These are phyloP conservation scores for Rhizomys pruinosus DNA, from an alignment of 2,113 vertebrate genomes.

Conservation along the genomic window DNA sequence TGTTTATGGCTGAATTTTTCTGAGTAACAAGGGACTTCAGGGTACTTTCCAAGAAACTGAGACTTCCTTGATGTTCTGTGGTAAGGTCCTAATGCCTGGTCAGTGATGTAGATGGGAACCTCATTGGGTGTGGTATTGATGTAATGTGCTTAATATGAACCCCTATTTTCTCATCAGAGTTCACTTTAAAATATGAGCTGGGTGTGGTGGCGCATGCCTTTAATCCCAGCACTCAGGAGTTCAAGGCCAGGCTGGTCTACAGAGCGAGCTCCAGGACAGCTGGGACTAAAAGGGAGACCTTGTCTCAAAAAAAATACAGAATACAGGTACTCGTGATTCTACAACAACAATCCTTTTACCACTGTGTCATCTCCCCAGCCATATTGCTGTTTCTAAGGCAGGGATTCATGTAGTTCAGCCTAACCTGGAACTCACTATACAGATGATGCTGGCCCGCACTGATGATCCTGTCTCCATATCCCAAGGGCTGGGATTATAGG, in stretches of 20 bases:
- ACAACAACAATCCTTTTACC: not conserved
- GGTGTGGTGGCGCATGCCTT: no score
- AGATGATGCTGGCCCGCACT: not conserved
- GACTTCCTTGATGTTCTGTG: not conserved
- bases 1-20: not conserved
- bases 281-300: no score
- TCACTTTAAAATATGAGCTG: not conserved
- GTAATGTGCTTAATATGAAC: not conserved
- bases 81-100: conserved; percentile 31
- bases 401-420: not conserved
- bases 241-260: no score
- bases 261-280: no score
- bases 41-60: not conserved
- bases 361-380: not conserved
- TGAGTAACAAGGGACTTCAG: not conserved
- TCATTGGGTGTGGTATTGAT: not conserved
- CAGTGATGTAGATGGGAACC: not conserved
- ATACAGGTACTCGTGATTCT: not conserved
- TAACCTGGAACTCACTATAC: not conserved
- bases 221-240: no score
- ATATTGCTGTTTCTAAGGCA: not conserved
- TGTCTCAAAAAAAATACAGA: no score
- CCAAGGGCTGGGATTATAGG: not conserved
- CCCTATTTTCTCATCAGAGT: not conserved
- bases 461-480: not conserved